Evolutionary conservation across 1,140 invertebrate genomes (phyloP).

Genomic region (honey bee (Apis mellifera)): DNA sequence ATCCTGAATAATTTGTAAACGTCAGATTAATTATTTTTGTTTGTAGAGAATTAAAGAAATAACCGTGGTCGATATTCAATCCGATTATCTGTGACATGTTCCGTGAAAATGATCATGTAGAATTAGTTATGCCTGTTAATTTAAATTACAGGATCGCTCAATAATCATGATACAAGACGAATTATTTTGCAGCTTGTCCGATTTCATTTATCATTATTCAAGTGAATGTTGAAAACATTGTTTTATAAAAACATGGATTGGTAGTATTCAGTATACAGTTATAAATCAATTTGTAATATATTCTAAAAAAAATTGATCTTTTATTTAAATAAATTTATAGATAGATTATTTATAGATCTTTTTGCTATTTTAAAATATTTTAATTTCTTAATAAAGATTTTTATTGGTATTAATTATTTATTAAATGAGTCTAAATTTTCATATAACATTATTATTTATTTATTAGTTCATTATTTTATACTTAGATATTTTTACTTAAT

Average conservation of each 20-base stretch:
- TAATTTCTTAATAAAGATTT: too few species aligned
- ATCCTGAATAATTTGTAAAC: not conserved
- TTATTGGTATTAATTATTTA: too few species aligned
- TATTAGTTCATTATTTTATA: too few species aligned
- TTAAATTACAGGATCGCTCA: conserved; percentile 20
- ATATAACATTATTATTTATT: too few species aligned
- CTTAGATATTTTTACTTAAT: too few species aligned
- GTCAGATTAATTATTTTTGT: conserved; percentile 13
- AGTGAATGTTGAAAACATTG: not conserved
- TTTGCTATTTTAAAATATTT: too few species aligned
- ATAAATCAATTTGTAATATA: too few species aligned
- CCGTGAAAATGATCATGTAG: conserved; percentile 28
- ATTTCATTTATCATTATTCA: not conserved
- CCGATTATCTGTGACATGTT: conserved; percentile 30
- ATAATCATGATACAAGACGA: not conserved
- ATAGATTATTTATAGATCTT: too few species aligned
- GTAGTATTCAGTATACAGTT: not conserved
- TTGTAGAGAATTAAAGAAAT: conserved; percentile 2
- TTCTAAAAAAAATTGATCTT: too few species aligned
- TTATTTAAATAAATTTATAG: too few species aligned
- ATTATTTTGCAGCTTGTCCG: not conserved
- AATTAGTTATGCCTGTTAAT: conserved; percentile 36
- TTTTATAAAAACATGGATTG: not conserved
- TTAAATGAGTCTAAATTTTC: too few species aligned
- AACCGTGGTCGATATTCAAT: conserved; percentile 22